Percentiles rank a stretch among this genome's conserved stretches.
These are phyloP conservation scores for Andrena bicolor DNA, from an alignment of 2,888 invertebrate species.

Conservation along the genomic window DNA sequence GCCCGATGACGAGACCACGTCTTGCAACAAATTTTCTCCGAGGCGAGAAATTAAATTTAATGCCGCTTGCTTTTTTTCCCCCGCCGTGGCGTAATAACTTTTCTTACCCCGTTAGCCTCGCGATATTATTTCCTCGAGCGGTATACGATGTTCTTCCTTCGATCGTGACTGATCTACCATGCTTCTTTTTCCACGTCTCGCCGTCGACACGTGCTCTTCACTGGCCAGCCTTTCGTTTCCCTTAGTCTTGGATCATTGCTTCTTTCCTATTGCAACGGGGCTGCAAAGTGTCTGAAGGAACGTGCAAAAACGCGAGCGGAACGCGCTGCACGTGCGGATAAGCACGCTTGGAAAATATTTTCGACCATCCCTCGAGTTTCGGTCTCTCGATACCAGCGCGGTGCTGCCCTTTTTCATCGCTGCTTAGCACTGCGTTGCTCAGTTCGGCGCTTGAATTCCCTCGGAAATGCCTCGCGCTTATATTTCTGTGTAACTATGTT, in stretches of 20 bases:
- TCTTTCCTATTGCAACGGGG: conserved; percentile 66
- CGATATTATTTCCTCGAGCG: conserved; percentile 70
- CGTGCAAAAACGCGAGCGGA: conserved; percentile 76
- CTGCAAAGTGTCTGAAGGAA: conserved; percentile 62
- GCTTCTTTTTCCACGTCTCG: conserved; percentile 64
- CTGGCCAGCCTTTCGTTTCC: conserved; percentile 68
- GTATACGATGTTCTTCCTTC: conserved; percentile 58
- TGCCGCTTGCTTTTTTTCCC: conserved; percentile 44
- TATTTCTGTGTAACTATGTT: background rate
- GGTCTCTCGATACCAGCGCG: conserved; percentile 29
- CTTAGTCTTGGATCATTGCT: conserved; percentile 77
- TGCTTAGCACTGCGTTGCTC: conserved; percentile 19
- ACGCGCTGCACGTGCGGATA: conserved; percentile 77
- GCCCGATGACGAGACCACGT: conserved; percentile 10
- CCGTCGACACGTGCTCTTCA: conserved; percentile 68
- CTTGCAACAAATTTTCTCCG: conserved; percentile 44
- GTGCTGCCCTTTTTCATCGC: conserved; percentile 11
- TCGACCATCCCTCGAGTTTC: conserved; percentile 55
- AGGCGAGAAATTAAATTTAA: conserved; percentile 72
- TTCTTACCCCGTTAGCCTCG: conserved; percentile 60
- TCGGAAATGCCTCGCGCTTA: background rate
- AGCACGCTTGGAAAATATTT: conserved; percentile 71
- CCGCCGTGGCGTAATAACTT: conserved; percentile 61
- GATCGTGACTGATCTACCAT: conserved; percentile 71
- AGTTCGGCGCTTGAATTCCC: background rate